These are phyloP conservation scores for Mimas tiliae DNA, from an alignment of 2,888 invertebrate species.

Conservation along the genomic window DNA sequence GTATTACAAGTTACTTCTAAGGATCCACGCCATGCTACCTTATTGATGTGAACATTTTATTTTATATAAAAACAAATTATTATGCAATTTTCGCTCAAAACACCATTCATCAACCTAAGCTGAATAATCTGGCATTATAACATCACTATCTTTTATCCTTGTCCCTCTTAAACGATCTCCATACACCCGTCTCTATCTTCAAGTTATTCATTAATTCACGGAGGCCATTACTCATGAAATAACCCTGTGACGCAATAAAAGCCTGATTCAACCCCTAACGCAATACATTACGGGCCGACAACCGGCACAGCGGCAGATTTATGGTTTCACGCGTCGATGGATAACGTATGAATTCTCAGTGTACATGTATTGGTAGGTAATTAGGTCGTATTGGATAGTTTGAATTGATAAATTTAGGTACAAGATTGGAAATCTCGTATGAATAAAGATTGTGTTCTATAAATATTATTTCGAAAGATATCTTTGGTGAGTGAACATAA, in stretches of 20 bases:
- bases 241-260: slow-evolving; percentile 43
- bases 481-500: no score
- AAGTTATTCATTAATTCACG: slow-evolving; percentile 46
- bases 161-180: neutral
- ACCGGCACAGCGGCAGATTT: slow-evolving; percentile 42
- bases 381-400: slow-evolving; percentile 5
- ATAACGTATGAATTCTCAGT: slow-evolving; percentile 27
- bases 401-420: neutral
- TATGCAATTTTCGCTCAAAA: neutral
- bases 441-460: no score
- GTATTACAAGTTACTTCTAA: no score
- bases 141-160: neutral
- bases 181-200: neutral
- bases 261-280: slow-evolving; percentile 36
- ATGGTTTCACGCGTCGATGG: slow-evolving; percentile 46
- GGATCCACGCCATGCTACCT: no score
- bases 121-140: slow-evolving; percentile 31
- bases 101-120: slow-evolving; percentile 36
- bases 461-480: no score
- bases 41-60: no score
- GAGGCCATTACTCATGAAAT: slow-evolving; percentile 48
- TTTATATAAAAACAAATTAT: no score
- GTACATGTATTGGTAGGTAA: neutral
- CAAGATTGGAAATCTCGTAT: no score
- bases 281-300: slow-evolving; percentile 48